Evolutionary conservation across 2,113 vertebrate genomes (phyloP), one percentile per base, ranked within the genome.

Genomic region (Brachypteracias leptosomus): DNA sequence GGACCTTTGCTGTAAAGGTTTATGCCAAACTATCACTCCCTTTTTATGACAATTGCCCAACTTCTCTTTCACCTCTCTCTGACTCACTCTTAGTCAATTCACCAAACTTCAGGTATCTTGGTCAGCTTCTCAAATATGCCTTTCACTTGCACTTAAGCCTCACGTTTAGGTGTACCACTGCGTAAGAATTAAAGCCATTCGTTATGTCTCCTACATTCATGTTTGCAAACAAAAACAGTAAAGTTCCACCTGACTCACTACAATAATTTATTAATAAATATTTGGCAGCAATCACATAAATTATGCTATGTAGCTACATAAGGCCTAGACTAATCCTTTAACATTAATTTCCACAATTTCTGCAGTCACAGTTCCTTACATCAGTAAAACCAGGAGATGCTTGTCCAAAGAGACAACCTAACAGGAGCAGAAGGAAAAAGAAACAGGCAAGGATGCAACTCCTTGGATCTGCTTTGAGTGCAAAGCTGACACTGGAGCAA

Each of bases 401-500:
- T 18, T 57, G 4, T 40, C 66, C 31, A 38, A 29, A 59, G 22
- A 31, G 44, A n/a, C 24, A 86, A 42, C 70, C 17, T 29, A 11
- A 28, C 17, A 10, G 29, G 13, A 13, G 7, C 36, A 25, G 25
- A 10, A 1, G 25, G 29, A 33, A 44, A 59, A 40, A 54, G 2
- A 12, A 40, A 52, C 3, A 1, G 19, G 10, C 36, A 31, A n/a
- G 40, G 31, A 22, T 3, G 47, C 28, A 33, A 9, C 21, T 5
- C 31, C 13, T 18, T 2, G 18, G 29, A 29, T 33, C 15, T 4
- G 17, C 46, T 26, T 6, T 3, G 2, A 0, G 2, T 5, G 28
- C 9, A 6, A 26, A 28, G 44, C 26, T 0, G 2, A 10, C 6
- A 1, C 21, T 1, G 5, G 47, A 5, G n/a, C 9, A 4, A 26